Evolutionary conservation across 2,113 vertebrate genomes (phyloP).

Genomic region (Corydoras sp.): DNA sequence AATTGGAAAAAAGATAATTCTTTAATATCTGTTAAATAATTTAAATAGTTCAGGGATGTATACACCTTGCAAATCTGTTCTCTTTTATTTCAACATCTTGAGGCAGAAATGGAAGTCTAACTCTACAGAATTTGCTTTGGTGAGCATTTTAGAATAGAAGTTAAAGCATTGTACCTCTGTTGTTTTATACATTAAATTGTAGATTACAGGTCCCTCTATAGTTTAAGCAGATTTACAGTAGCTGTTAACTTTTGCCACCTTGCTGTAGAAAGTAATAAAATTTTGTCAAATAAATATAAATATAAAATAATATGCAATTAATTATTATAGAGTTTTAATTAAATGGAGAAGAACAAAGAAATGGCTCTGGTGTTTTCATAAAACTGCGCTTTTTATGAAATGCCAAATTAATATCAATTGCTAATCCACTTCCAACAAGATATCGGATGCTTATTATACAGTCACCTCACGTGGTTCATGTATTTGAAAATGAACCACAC

Average conservation of each 20-base stretch:
- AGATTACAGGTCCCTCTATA: neutral
- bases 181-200: neutral
- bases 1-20: too few species aligned
- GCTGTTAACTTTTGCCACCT: too few species aligned
- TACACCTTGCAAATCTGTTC: neutral
- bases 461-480: neutral
- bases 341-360: too few species aligned
- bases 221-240: too few species aligned
- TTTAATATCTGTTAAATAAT: too few species aligned
- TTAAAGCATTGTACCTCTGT: neutral
- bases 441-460: neutral
- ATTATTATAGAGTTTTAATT: too few species aligned
- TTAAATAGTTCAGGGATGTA: too few species aligned
- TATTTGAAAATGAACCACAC: constrained; percentile 31
- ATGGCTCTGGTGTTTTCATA: too few species aligned
- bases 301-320: too few species aligned
- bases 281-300: too few species aligned
- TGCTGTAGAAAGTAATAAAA: too few species aligned
- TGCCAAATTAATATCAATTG: neutral
- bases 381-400: too few species aligned
- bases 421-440: neutral
- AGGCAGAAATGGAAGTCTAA: constrained; percentile 50
- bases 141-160: constrained; percentile 15
- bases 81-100: constrained; percentile 25
- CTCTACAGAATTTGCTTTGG: constrained; percentile 28